Evolutionary conservation across 1,140 invertebrate species (phyloP), one percentile per base, ranked within the genome.

Genomic region (Camponotus floridanus): DNA sequence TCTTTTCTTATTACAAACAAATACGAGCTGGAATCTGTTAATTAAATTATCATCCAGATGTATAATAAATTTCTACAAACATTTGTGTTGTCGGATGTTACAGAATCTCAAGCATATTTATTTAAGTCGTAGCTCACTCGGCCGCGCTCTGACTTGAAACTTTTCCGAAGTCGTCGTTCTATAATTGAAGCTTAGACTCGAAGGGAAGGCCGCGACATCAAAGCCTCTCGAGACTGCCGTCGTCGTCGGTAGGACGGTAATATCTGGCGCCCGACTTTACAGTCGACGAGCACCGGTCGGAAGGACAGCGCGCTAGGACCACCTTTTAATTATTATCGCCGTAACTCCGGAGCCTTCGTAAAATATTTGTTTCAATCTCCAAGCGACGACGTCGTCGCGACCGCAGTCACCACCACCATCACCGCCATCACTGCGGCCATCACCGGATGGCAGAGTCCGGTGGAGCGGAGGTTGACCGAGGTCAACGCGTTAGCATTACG

Each of bases 361-460:
- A 93, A 93, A 93, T 94, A 94, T 93, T 94, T 92, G 91, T 93
- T 93, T 93, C 91, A 92, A 93, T 94, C 91, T 92, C 88, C 88
- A 76, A 70, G 61, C 67, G 70, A 62, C 86, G 71, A 87, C 55
- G 78, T 83, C 70, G 76, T 26, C 76, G 74, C 39, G 21, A 65
- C 76, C 87, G 65, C 88, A 36, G 57, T 39, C 73, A 45, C 57
- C 21, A 36, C 51, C 65, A 11, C 86, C 18, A 26, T 26, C 26
- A 26, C 26, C 71, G 15, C 67, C 39, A 45, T 15, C 67, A 13
- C 21, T 45, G 51, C n/a, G 42, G 31, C 51, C 26, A 73, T 76
- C 55, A 18, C 31, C 68, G 79, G 36, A 70, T 18, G 18, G 57
- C 57, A 3, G 39, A 59, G 26, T 5, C 55, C 36, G 31, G 13